phyloP scores from a whole-genome alignment of 2,888 invertebrate species.

The Bellardia bayeri region DNA sequence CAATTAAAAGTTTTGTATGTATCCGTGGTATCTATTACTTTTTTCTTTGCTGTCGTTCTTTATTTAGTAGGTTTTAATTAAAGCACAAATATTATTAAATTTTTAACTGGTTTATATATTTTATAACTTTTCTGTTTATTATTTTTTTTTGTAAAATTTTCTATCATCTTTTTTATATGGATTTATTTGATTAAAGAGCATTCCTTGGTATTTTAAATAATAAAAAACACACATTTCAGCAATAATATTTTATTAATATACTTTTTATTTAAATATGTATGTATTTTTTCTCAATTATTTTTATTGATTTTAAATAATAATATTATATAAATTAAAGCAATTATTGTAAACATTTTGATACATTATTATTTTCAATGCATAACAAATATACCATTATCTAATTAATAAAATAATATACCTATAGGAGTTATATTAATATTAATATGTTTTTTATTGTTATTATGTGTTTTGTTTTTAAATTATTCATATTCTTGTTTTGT shows the following conservation, averaged over 20 bases:
- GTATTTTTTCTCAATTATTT: slow-evolving; percentile 25
- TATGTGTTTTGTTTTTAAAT: background rate
- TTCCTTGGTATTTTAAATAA: slow-evolving; percentile 38
- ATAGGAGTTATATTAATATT: too few relatives aligned
- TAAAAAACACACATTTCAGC: slow-evolving; percentile 33
- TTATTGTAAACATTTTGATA: slow-evolving; percentile 23
- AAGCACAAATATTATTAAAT: slow-evolving; percentile 40
- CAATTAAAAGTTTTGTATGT: slow-evolving; percentile 4
- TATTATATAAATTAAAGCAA: background rate
- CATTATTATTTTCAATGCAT: slow-evolving; percentile 14
- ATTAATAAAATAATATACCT: slow-evolving; percentile 1
- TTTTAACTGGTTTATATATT: slow-evolving; percentile 1
- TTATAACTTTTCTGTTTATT: background rate
- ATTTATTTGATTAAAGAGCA: slow-evolving; percentile 39
- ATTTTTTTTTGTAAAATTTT: background rate
- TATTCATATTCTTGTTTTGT: background rate
- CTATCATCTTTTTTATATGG: background rate
- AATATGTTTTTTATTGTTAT: background rate
- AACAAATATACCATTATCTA: slow-evolving; percentile 13
- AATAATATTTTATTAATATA: slow-evolving; percentile 52
- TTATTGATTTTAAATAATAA: slow-evolving; percentile 5
- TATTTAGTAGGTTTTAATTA: background rate
- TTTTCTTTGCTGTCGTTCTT: background rate
- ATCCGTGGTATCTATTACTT: slow-evolving; percentile 10
- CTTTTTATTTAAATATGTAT: background rate